Percentiles rank a stretch among this genome's conserved stretches.
These are phyloP conservation scores for Galerucella calmariensis DNA, from an alignment of 2,888 invertebrate genomes.

Conservation along the genomic window DNA sequence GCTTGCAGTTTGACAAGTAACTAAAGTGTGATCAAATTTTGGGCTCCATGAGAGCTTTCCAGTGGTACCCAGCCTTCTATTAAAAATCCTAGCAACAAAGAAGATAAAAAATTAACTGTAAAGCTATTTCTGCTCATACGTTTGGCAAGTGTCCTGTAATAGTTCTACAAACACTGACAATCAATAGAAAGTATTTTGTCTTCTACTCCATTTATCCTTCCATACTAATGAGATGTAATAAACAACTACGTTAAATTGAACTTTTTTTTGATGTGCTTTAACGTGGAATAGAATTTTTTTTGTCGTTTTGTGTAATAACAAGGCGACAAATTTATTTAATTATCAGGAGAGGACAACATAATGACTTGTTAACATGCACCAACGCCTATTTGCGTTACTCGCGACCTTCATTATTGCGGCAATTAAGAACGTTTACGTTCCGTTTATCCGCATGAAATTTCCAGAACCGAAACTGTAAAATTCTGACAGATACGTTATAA, in stretches of 20 bases:
- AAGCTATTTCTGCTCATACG: no score
- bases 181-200: no score
- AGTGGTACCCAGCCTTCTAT: no score
- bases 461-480: slow-evolving; percentile 21
- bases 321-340: slow-evolving; percentile 43
- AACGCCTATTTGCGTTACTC: slow-evolving; percentile 45
- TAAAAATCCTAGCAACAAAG: no score
- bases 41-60: no score
- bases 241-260: background rate
- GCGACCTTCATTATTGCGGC: slow-evolving; percentile 49
- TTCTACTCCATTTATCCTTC: background rate
- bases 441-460: slow-evolving; percentile 33
- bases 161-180: no score
- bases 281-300: background rate
- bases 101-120: no score
- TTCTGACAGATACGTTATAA: background rate
- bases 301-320: slow-evolving; percentile 35
- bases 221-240: background rate
- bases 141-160: no score
- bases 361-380: slow-evolving; percentile 53
- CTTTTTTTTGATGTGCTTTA: slow-evolving; percentile 2
- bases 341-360: slow-evolving; percentile 48
- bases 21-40: no score
- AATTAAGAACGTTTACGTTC: slow-evolving; percentile 48
- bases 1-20: no score